Base-by-base conservation (phyloP, 2,888 invertebrate species). In the Baronia brevicornis region DNA sequence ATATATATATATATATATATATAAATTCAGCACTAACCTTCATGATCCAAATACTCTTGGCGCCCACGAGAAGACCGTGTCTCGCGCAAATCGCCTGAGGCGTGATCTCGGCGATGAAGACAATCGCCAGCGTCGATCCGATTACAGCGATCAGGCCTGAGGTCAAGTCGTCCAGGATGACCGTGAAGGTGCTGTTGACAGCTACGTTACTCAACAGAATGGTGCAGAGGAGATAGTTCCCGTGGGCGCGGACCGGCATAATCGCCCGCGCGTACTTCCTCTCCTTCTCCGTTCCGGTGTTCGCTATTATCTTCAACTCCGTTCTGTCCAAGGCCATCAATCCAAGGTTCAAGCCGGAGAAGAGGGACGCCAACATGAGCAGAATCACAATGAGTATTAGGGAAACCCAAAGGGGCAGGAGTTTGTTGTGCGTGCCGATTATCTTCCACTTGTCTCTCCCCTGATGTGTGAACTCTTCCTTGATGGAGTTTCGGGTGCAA, bases 21-120 rank as follows among this genome's bases (percentile, higher is more conserved):
- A 21, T 5, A 9, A 21, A 8, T 5, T n/a, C 5, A 4, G 4
- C 6, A 38, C 60, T 36, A 6, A 80, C 80, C 84, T 95, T 95
- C 48, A 98, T 99, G 36, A 99, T 88, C 82, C 89, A 91, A 44
- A 98, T 95, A 34, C 98, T 99, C 70, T 93, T 93, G 1, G 99
- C 98, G 10, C 99, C 99, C 31, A 99, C 89, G 1, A 95, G 91
- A 39, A 99, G 78, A 0, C 98, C 98, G 65, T 97, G 95, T 13
- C 98, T 87, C 0, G 97, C 97, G 62, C 98, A 98, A 37, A 98
- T 89, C 5, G 98, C 98, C 68, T 94, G 93, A 0, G 99, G 98
- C 20, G 97, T 93, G 51, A 99, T 99, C 87, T 99, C 99, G 49
- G 98, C 99, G 64, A 98, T 95, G 40, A 98, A 88, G 43, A 99